Percentiles rank a stretch among this genome's conserved stretches.
Evolutionary conservation across 2,888 invertebrate genomes (phyloP).

Genomic region (Cerastoderma edule): DNA sequence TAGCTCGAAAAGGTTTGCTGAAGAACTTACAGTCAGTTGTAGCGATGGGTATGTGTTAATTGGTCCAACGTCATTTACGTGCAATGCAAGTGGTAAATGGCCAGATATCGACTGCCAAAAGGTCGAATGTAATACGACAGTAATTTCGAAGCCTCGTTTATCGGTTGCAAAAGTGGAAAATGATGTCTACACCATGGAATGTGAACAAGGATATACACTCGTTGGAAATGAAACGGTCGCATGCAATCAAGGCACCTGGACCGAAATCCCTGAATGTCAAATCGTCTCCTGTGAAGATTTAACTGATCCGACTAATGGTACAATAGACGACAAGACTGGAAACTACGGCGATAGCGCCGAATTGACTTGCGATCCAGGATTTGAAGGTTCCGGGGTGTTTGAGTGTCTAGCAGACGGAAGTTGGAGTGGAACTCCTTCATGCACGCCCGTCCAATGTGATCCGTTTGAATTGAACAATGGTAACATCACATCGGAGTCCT

Average conservation of each 20-base stretch:
- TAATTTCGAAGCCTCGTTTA: neutral
- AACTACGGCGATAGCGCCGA: neutral
- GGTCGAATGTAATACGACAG: neutral
- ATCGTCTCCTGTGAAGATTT: neutral
- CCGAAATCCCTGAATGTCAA: neutral
- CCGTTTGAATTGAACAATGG: neutral
- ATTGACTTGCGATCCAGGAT: slow-evolving; percentile 1
- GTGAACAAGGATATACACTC: neutral
- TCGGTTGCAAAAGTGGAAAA: neutral
- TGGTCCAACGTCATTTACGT: neutral
- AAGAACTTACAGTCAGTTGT: neutral
- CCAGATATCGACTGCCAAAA: neutral
- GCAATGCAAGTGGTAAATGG: slow-evolving; percentile 1
- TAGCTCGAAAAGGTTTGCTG: neutral
- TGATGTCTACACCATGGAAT: slow-evolving; percentile 7
- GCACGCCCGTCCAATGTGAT: neutral
- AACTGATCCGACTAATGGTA: neutral
- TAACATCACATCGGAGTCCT: neutral
- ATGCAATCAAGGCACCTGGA: slow-evolving; percentile 11
- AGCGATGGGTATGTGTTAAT: neutral
- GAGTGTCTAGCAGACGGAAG: neutral
- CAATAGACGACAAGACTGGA: neutral
- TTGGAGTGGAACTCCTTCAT: slow-evolving; percentile 5
- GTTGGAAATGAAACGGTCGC: neutral
- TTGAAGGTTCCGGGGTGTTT: neutral